Base-by-base conservation (phyloP, 2,797 vertebrate genomes). In the Etheostoma nigrum region DNA sequence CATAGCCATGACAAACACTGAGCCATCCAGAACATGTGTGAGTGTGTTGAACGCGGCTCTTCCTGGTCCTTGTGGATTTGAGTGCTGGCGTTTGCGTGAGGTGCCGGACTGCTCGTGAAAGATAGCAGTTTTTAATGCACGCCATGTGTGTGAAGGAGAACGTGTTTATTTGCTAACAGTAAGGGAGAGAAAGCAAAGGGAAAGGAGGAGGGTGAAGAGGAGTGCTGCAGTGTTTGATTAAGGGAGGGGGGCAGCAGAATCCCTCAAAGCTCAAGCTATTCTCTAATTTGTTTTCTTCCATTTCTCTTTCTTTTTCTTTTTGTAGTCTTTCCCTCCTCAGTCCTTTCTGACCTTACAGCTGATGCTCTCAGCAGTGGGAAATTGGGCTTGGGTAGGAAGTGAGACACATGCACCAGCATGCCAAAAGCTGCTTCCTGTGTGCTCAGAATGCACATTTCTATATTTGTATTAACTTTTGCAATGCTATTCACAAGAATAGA, bases 1-100 rank as follows among this genome's bases (percentile, higher is more conserved):
- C 86, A 90, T 91, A 94, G 79, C 51, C 54, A 55, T 85, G 82
- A 84, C 88, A 87, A 86, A 80, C 81, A 83, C 63, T 1, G 74
- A 88, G 78, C 78, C 87, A 86, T 90, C 86, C 78, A 59, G 69
- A 85, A 75, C 78, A 89, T 86, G 89, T 89, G 84, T 42, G 71
- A 86, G 62, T 67, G 80, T 70, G 85, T 70, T 78, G 87, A 84
- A 80, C 53, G 70, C 3, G 1, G 3, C 36, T 40, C 36, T 40
- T 40, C 36, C 36, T 40, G 30, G 64, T 65, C 51, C 70, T 72
- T 48, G 78, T 83, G 84, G 85, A 40, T 78, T 70, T 16, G 68
- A 87, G 89, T 83, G 83, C 65, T 30, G 68, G 66, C 74, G 77
- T 83, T 84, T 72, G 76, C 5, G 51, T 33, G 75, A 83, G 81